Conservation (phyloP, 1,140 invertebrate genomes). For the Neuroterus valhalla region DNA sequence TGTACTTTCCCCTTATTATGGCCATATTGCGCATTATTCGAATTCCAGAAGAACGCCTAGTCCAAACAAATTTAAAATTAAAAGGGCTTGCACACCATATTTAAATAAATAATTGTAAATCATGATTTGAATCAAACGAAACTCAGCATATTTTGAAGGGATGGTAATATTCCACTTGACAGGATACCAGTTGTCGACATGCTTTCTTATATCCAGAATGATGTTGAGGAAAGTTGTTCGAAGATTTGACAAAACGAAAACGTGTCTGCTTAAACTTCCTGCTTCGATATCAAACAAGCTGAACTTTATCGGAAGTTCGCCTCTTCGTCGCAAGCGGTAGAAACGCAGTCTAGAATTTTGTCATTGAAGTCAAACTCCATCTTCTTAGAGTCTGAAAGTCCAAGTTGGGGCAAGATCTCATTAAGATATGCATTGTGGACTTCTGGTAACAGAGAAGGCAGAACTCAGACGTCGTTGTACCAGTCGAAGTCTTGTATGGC, state of each 20-base stretch:
- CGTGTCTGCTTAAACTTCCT: constrained; percentile 8
- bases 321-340: neutral
- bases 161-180: neutral
- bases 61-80: too few species aligned
- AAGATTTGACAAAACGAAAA: neutral
- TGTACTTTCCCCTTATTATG: neutral
- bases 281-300: constrained; percentile 4
- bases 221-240: neutral
- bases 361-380: constrained; percentile 5
- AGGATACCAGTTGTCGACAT: constrained; percentile 3
- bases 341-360: constrained; percentile 20
- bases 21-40: too few species aligned
- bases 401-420: neutral
- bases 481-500: neutral
- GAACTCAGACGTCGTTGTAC: constrained; percentile 1
- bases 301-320: constrained; percentile 7
- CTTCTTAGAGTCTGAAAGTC: constrained; percentile 16
- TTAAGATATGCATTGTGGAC: constrained; percentile 28
- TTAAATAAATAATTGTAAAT: too few species aligned
- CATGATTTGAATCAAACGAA: too few species aligned
- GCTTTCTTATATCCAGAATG: neutral
- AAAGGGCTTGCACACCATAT: too few species aligned
- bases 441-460: constrained; percentile 20
- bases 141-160: too few species aligned
- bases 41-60: too few species aligned